Percentiles rank a stretch among this genome's conserved stretches.
These are phyloP conservation scores for Globodera ellingtonae DNA, from an alignment of 1,140 invertebrate species.

Conservation along the genomic window DNA sequence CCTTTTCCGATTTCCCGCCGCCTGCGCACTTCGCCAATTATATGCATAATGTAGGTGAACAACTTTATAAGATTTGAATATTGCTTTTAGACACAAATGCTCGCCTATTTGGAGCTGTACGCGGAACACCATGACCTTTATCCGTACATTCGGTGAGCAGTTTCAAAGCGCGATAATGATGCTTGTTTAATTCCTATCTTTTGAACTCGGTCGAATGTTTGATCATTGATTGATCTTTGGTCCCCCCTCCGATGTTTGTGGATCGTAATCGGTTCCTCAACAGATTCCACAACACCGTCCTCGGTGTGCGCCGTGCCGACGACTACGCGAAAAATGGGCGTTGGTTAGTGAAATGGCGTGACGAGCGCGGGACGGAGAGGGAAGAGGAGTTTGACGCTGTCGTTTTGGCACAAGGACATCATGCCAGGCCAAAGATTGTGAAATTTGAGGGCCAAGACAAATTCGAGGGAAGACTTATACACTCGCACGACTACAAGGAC, in stretches of 20 bases:
- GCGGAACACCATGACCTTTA: constrained; percentile 63
- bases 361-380: constrained; percentile 32
- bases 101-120: constrained; percentile 60
- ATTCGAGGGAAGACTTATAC: constrained; percentile 67
- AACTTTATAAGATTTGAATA: background rate
- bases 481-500: constrained; percentile 64
- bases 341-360: constrained; percentile 56
- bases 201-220: no score
- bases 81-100: constrained; percentile 49
- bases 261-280: background rate
- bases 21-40: constrained; percentile 66
- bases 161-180: background rate
- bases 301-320: constrained; percentile 12
- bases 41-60: constrained; percentile 64
- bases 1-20: constrained; percentile 68
- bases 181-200: no score
- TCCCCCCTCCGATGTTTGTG: background rate
- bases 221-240: background rate
- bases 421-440: constrained; percentile 60
- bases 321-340: constrained; percentile 28
- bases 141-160: constrained; percentile 53
- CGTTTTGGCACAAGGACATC: constrained; percentile 60
- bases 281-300: constrained; percentile 27
- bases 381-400: constrained; percentile 66
- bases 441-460: constrained; percentile 56